Evolutionary conservation across 2,888 invertebrate genomes (phyloP).

Genomic region (Eulithis testata): DNA sequence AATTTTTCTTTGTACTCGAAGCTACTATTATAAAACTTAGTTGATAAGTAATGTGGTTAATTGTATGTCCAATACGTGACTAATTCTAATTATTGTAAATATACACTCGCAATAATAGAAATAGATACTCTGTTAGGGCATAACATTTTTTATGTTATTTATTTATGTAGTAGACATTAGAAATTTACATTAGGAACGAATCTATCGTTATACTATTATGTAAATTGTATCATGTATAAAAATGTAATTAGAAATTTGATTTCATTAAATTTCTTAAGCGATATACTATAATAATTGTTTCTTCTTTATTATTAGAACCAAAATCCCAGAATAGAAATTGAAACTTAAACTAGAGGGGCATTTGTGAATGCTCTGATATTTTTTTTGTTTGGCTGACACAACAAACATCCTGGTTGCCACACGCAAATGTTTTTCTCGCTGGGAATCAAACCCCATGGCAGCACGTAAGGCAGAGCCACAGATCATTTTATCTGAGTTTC

Average conservation of each 20-base stretch:
- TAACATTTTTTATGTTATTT: constrained; percentile 72
- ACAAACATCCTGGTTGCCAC: no score
- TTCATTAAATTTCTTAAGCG: constrained; percentile 83
- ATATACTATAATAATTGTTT: constrained; percentile 24
- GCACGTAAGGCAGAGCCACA: no score
- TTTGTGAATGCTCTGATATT: no score
- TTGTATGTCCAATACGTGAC: constrained; percentile 69
- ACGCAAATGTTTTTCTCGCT: no score
- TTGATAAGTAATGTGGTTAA: constrained; percentile 65
- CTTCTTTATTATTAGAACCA: neutral
- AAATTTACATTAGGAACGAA: constrained; percentile 63
- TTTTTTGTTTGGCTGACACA: no score
- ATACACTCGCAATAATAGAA: constrained; percentile 79
- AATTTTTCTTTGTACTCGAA: constrained; percentile 77
- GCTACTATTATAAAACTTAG: constrained; percentile 61
- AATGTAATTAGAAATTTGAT: constrained; percentile 82
- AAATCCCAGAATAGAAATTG: neutral
- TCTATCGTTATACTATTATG: constrained; percentile 63
- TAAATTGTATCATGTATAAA: constrained; percentile 80
- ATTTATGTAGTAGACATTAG: constrained; percentile 69
- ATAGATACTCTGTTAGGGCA: constrained; percentile 65
- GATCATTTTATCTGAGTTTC: no score
- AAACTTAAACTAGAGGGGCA: no score
- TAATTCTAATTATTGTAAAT: constrained; percentile 65
- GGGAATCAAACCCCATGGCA: no score